Base-by-base conservation (phyloP, 2,797 vertebrate species). In the Tokudaia tokunoshimensis region DNA sequence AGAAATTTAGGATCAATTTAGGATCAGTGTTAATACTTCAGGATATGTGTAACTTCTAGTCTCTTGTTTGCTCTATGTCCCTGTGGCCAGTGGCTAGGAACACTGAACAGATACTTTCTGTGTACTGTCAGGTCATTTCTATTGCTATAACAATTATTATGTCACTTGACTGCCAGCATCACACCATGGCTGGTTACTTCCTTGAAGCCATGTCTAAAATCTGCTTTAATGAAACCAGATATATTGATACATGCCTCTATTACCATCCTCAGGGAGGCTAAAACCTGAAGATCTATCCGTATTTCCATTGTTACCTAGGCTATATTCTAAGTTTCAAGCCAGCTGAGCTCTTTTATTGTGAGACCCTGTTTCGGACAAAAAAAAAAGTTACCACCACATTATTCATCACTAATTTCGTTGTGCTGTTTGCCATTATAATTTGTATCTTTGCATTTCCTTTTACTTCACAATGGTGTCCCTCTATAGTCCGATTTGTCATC, bases 61-160 rank as follows among this genome's bases (percentile, higher is more conserved):
- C 17, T 20, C 61, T 96, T 13, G 41, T 31, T 83, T 37, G 2
- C 4, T 41, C 41, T 41, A 41, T 41, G 41, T 41, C 24, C 20
- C n/a, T 93, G 76, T 6, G 9, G 31, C 72, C 72, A 91, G n/a
- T 82, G 41, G 37, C 59, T 4, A 87, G 31, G 3, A 57, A 88
- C 44, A 84, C n/a, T 89, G 79, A 37, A 82, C 44, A 79, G 37
- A 12, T 3, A 63, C 15, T 57, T 57, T 52, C 41, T 14, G 15
- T 91, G 63, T 88, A n/a, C 3, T 80, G 55, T 47, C 44, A 72
- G 34, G 26, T 26, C 55, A 50, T 34, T 67, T 57, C 11, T 96
- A 31, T 90, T 90, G 89, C 55, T 57, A 65, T 86, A 55, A 1
- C 4, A 41, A 70, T 3, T 91, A 89, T 94, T 91, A 93, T 91